Conservation (phyloP, 2,113 vertebrate species). For the Ameiurus melas region DNA sequence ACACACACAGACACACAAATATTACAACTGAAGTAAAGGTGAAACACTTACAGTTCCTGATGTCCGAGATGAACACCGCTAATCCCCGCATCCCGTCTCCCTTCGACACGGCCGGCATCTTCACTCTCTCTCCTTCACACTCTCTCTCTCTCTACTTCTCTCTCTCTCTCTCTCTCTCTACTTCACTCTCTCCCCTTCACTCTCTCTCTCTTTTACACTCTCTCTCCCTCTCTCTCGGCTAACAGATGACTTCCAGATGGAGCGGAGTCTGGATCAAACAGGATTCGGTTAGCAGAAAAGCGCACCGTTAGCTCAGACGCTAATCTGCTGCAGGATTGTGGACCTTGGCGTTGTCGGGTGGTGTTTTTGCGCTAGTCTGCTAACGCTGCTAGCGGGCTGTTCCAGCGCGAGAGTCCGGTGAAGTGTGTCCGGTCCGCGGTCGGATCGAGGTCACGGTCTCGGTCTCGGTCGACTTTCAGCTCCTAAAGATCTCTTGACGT, state of each 20-base stretch:
- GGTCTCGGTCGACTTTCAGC: slow-evolving; percentile 15
- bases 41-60: slow-evolving; percentile 79
- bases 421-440: background rate
- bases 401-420: background rate
- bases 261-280: slow-evolving; percentile 28
- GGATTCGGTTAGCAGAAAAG: background rate
- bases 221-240: background rate
- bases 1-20: background rate
- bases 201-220: background rate
- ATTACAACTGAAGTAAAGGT: background rate
- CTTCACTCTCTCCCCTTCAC: background rate
- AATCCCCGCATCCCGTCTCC: slow-evolving; percentile 94
- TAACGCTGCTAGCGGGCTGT: background rate
- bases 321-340: background rate
- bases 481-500: background rate
- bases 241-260: slow-evolving; percentile 49
- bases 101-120: slow-evolving; percentile 93
- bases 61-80: slow-evolving; percentile 93
- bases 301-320: slow-evolving; percentile 5
- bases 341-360: too few species aligned
- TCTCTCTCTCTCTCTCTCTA: background rate
- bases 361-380: background rate
- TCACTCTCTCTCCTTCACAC: slow-evolving; percentile 64
- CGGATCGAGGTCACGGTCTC: background rate
- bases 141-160: slow-evolving; percentile 18